These are phyloP conservation scores for Cordilura impudica DNA, from an alignment of 2,888 invertebrate species.

Conservation along the genomic window DNA sequence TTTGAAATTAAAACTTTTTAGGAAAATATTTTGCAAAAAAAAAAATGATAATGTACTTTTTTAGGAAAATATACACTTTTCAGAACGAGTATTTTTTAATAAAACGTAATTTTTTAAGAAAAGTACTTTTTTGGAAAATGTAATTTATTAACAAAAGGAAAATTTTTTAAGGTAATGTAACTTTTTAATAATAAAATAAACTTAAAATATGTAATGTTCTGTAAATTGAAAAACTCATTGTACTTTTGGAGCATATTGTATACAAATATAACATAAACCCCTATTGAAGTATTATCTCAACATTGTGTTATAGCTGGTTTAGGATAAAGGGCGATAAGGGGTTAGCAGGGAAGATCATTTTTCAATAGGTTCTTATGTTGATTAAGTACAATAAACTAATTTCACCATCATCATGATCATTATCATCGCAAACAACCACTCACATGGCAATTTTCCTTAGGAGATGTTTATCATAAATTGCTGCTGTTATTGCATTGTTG, in stretches of 20 bases:
- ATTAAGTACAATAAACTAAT: slow-evolving; percentile 14
- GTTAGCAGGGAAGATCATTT: background rate
- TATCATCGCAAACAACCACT: background rate
- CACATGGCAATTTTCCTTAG: background rate
- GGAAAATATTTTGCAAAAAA: too few relatives aligned
- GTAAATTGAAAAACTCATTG: too few relatives aligned
- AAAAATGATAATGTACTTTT: too few relatives aligned
- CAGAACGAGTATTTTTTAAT: too few relatives aligned
- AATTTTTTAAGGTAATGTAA: too few relatives aligned
- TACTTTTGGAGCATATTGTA: background rate
- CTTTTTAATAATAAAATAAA: too few relatives aligned
- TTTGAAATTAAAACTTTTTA: too few relatives aligned
- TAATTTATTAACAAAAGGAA: too few relatives aligned
- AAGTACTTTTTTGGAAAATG: too few relatives aligned
- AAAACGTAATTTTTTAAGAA: too few relatives aligned
- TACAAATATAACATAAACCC: background rate
- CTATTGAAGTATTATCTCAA: slow-evolving; percentile 3
- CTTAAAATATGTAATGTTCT: too few relatives aligned
- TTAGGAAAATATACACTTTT: too few relatives aligned
- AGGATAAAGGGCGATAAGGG: background rate
- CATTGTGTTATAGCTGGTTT: background rate
- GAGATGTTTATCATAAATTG: slow-evolving; percentile 11
- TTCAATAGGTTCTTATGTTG: slow-evolving; percentile 33
- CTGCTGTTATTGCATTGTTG: background rate
- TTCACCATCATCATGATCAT: slow-evolving; percentile 9